Conservation (phyloP, 2,113 vertebrate genomes). For the Strigops habroptila region DNA sequence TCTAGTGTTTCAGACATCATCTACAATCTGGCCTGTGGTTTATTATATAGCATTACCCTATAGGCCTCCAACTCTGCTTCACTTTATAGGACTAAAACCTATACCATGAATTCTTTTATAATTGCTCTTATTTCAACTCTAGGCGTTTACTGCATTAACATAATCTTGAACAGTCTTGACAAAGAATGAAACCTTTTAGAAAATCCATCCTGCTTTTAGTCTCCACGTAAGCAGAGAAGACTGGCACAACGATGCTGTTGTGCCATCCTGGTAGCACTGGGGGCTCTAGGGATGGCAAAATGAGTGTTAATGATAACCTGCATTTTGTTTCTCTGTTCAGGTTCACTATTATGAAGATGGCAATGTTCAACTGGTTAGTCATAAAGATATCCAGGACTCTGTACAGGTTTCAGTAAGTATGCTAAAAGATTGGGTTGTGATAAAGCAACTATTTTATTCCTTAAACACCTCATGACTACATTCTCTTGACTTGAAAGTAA, state of each 20-base stretch:
- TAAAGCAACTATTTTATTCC: not conserved
- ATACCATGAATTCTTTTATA: not conserved
- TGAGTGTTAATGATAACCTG: not conserved
- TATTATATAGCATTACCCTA: not conserved
- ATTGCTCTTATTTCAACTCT: conserved; percentile 13
- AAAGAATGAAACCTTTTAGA: conserved; percentile 37
- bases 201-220: conserved; percentile 33
- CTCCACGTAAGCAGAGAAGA: conserved; percentile 9
- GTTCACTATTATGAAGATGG: conserved; percentile 98
- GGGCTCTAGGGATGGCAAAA: not conserved
- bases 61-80: not conserved
- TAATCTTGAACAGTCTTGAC: conserved; percentile 34
- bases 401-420: conserved; percentile 87
- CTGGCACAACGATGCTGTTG: not conserved
- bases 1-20: not conserved
- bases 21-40: not conserved
- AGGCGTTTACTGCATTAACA: not conserved
- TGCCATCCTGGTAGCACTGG: not conserved
- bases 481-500: not conserved
- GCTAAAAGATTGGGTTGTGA: not conserved
- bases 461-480: not conserved
- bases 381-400: conserved; percentile 91
- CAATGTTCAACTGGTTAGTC: conserved; percentile 95
- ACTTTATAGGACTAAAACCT: not conserved
- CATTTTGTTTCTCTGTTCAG: conserved; percentile 52